Evolutionary conservation across 2,797 vertebrate species (phyloP).

Genomic region (Limosa lapponica): DNA sequence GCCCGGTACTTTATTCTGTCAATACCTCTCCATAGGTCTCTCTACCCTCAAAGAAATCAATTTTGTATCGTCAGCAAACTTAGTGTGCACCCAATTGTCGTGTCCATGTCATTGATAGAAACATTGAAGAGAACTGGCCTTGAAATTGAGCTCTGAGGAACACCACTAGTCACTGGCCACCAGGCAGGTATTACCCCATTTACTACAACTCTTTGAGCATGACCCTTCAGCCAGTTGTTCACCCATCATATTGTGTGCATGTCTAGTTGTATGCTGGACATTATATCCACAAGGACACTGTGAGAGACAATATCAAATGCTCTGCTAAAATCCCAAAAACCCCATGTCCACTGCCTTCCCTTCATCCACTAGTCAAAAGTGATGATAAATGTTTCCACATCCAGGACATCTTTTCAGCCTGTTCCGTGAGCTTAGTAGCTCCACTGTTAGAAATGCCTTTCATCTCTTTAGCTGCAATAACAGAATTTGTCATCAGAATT

Average conservation of each 20-base stretch:
- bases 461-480: background rate
- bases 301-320: background rate
- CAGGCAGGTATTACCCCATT: background rate
- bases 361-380: background rate
- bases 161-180: background rate
- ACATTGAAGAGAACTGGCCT: background rate
- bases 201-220: fast-evolving
- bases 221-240: background rate
- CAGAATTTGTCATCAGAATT: constrained; percentile 7
- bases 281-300: background rate
- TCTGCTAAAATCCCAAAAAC: background rate
- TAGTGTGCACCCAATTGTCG: background rate
- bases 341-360: background rate
- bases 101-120: background rate
- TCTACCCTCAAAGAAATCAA: background rate
- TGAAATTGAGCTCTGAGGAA: background rate
- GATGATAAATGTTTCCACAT: background rate
- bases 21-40: background rate
- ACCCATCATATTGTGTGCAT: background rate
- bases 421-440: background rate
- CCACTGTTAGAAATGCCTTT: background rate
- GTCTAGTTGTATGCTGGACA: background rate
- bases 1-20: background rate
- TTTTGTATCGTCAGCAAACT: background rate
- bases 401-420: background rate